Base-by-base conservation (phyloP, 2,888 invertebrate genomes). In the Diarsia mendica region DNA sequence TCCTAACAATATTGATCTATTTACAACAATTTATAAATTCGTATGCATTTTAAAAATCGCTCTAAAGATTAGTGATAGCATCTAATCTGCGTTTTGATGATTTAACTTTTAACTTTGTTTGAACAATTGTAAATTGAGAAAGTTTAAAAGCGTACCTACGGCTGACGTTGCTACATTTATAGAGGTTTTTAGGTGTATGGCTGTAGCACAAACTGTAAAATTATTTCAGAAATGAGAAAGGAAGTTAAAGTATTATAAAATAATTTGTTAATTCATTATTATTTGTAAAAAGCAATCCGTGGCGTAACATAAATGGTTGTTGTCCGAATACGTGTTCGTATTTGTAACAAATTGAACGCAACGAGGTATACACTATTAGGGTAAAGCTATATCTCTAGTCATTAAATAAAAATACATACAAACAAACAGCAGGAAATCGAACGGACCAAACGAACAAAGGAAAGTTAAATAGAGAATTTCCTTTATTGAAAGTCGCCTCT, bases 391-490 rank as follows among this genome's bases (percentile, higher is more conserved):
- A 2, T 44, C 8, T 15, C 2, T 61, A 63, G n/a, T 44, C 63
- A 44, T n/a, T 23, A 1, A 44, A 63, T n/a, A 63, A n/a, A 44
- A 44, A 44, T 15, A 44, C 15, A 44, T 5, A 44, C 60, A 63
- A 44, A 44, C 15, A n/a, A 44, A 44, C 15, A n/a, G 8, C 44
- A 44, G 44, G n/a, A 63, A 63, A 44, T 63, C n/a, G 33, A 63
- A 63, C 44, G n/a, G n/a, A 63, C 44, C 44, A n/a, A 63, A 44
- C 63, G n/a, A 63, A 63, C 63, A 63, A 63, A 23, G 63, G 63
- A 63, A 44, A 63, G 28, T 46, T 64, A 6, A 49, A 64, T n/a
- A 28, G 33, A 49, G 44, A 81, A 80, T 58, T 15, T 9, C 10
- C 2, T 64, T 28, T 39, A 67, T 69, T 60, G 48, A 23, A 65